Evolutionary conservation across 2,113 vertebrate species (phyloP).

Genomic region (Stomatorhinus ivindoensis): DNA sequence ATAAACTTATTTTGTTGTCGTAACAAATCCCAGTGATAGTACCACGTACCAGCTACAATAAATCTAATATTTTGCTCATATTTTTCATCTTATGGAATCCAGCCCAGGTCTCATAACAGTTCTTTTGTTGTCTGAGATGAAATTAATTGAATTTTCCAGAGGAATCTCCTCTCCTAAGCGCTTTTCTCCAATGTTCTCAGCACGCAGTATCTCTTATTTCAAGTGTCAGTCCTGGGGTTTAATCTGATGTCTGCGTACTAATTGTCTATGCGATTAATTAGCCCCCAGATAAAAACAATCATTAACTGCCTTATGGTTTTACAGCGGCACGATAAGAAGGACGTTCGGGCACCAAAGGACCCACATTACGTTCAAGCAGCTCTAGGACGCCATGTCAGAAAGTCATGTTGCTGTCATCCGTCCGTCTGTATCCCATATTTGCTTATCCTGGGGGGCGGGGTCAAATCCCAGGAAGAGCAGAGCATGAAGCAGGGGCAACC

Average conservation of each 20-base stretch:
- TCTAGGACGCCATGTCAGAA: not conserved
- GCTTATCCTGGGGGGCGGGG: not conserved
- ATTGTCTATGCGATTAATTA: not conserved
- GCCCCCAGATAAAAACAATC: not conserved
- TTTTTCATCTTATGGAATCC: not conserved
- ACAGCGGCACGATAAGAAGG: not conserved
- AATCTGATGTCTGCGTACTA: not conserved
- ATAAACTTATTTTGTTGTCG: not conserved
- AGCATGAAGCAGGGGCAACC: not conserved
- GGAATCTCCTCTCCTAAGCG: not conserved
- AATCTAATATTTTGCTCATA: not conserved
- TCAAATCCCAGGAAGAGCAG: not conserved
- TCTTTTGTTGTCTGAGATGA: not conserved
- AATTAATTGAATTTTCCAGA: not conserved
- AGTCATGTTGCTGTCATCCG: not conserved
- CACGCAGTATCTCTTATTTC: not conserved
- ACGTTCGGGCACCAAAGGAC: not conserved
- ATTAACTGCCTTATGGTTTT: not conserved
- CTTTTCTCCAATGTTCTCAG: not conserved
- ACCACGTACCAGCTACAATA: not conserved
- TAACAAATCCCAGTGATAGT: not conserved
- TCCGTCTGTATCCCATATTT: not conserved
- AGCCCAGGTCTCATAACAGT: not conserved
- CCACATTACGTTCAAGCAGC: not conserved
- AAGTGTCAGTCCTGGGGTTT: not conserved